Base-by-base conservation (phyloP, 2,888 invertebrate genomes). In the Cryptus viduatorius region DNA sequence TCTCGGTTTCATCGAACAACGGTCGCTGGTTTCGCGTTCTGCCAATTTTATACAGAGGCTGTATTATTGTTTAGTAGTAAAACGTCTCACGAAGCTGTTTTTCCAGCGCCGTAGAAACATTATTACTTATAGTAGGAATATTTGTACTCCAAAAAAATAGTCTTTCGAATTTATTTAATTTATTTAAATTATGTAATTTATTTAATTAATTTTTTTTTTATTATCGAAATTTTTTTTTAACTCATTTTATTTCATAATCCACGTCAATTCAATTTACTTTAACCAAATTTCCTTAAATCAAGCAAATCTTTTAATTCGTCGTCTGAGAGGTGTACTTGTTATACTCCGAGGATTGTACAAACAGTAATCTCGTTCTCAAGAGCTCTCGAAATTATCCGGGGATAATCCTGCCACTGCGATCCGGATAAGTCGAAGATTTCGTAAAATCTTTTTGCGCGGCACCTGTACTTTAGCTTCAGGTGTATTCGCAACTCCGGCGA, bases 1-100 rank as follows among this genome's bases (percentile, higher is more conserved):
- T 59, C 76, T 86, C 76, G 68, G 79, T 86, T 86, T 82, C 86
- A 86, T 87, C 79, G 73, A 86, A 86, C 65, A 56, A 53, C 69
- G 67, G 65, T 64, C 37, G 48, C 56, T 68, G 37, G 67, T 77
- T 76, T 72, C 46, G 67, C 68, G 8, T 24, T 29, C 24, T 14
- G 61, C 24, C 61, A 31, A 29, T n/a, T 61, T 31, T 61, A 12
- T n/a, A 61, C 61, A 29, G 61, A 61, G 56, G 24, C 56, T 14
- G 56, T 31, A 29, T 14, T 29, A 61, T n/a, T 31, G 61, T 61
- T 61, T 7, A 7, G 29, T 31, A 14, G 14, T 29, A 31, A 24
- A 61, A 61, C 61, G 8, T 61, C 29, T 31, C 7, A 61, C 5
- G 14, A 29, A 61, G 29, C 31, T 61, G 61, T 61, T 29, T 24